Base-by-base conservation (phyloP, 2,888 invertebrate genomes). In the Endotricha flammealis region DNA sequence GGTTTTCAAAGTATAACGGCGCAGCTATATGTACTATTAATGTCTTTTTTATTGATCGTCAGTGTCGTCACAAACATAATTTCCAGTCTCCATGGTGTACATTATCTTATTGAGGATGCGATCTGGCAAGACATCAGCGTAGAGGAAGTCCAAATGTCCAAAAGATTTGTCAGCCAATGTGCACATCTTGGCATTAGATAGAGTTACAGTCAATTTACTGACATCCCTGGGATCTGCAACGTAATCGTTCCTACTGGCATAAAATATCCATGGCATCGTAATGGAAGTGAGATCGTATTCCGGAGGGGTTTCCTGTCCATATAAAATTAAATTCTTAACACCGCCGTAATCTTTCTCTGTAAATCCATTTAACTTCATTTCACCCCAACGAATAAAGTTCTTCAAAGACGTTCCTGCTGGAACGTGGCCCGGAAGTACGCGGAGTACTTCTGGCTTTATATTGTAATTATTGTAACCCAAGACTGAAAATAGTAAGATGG, bases 101-200 rank as follows among this genome's bases (percentile, higher is more conserved):
- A 57, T 36, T 24, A 64, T 38, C 14, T 50, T 45, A 6, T 59
- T 56, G 1, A 58, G 62, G 30, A 66, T 24, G 14, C 48, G 50
- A 20, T 50, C 63, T 0, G 44, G 42, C 17, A 66, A 43, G 37
- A 53, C 53, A 33, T 54, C 58, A 12, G 65, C 62, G 27, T 51
- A 64, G 7, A 66, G 11, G 31, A 57, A 66, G 35, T 64, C 66
- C 20, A 66, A 42, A 43, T 66, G 67, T 6, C 48, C 60, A 28
- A 64, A 63, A 0, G 44, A 48, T 9, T 44, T 39, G 31, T 63
- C 54, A 1, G 60, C 50, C 7, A 66, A 36, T 2, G 56, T 39
- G 24, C 67, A 66, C n/a, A 48, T 36, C 0, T 38, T 36, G 0
- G 43, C 32, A 11, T 60, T 41, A 4, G 29, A 10, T 27, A 66